Percentiles rank a stretch among this genome's conserved stretches.
Evolutionary conservation across 2,888 invertebrate species (phyloP).

Genomic region (Leucoma salicis): DNA sequence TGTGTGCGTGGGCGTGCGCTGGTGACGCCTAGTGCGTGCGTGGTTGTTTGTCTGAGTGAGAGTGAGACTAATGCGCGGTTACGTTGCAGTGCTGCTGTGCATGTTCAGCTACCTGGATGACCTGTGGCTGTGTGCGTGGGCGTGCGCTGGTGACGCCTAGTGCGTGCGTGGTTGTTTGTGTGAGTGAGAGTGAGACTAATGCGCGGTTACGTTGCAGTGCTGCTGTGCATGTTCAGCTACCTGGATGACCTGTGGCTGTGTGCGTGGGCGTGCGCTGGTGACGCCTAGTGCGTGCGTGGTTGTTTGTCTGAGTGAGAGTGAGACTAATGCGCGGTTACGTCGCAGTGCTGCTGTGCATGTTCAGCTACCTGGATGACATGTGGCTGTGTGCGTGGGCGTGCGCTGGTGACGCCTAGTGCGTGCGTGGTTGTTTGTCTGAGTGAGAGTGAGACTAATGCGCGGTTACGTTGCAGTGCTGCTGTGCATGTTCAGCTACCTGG

Average conservation of each 20-base stretch:
- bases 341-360: constrained; percentile 85
- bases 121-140: constrained; percentile 93
- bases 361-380: no score
- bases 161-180: constrained; percentile 89
- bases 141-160: constrained; percentile 92
- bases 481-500: constrained; percentile 93
- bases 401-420: no score
- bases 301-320: constrained; percentile 86
- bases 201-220: no score
- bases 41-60: no score
- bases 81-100: constrained; percentile 91
- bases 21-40: no score
- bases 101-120: constrained; percentile 96
- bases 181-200: no score
- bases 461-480: constrained; percentile 93
- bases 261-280: constrained; percentile 94
- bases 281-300: constrained; percentile 90
- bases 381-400: no score
- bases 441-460: no score
- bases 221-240: constrained; percentile 93
- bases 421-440: no score
- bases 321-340: constrained; percentile 89
- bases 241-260: constrained; percentile 95
- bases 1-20: no score
- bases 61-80: no score